A percentile compares a stretch with the other conserved stretches of the same genome.
These are phyloP conservation scores for Dexiosoma caninum DNA, from an alignment of 2,888 invertebrate species.

Conservation along the genomic window DNA sequence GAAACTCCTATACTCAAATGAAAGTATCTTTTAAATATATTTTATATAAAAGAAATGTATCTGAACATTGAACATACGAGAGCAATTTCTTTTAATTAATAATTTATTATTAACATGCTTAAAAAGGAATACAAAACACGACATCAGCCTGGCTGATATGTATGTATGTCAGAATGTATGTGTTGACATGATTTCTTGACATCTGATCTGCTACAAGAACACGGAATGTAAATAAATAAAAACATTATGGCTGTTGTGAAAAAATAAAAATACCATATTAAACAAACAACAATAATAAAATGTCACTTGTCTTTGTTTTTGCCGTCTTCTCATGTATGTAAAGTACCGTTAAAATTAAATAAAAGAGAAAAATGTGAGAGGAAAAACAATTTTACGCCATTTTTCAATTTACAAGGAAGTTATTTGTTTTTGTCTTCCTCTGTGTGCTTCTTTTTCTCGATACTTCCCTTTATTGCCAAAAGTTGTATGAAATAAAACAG, in stretches of 20 bases:
- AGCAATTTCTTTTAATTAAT: conserved; percentile 1
- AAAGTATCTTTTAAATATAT: neutral
- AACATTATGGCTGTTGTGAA: conserved; percentile 32
- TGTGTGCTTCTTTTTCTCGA: conserved; percentile 6
- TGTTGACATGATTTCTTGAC: conserved; percentile 62
- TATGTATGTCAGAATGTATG: conserved; percentile 23
- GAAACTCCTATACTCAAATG: neutral
- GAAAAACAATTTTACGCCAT: conserved; percentile 61
- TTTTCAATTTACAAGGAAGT: conserved; percentile 65
- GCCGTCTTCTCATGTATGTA: conserved; percentile 5
- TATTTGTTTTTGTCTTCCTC: conserved; percentile 43
- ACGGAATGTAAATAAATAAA: conserved; percentile 47
- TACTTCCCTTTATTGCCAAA: neutral
- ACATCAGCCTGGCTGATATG: conserved; percentile 21
- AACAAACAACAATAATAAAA: conserved; percentile 55
- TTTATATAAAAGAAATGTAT: neutral
- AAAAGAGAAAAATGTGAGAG: conserved; percentile 10
- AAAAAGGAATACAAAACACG: conserved; percentile 2
- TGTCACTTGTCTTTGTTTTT: conserved; percentile 53
- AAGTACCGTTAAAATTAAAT: conserved; percentile 33
- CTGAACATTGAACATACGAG: conserved; percentile 1
- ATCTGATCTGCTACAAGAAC: conserved; percentile 56
- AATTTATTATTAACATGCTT: conserved; percentile 1
- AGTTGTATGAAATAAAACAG: conserved; percentile 11
- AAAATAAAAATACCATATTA: conserved; percentile 11